Evolutionary conservation across 2,113 vertebrate species (phyloP).

Genomic region (Thryonomys swinderianus): DNA sequence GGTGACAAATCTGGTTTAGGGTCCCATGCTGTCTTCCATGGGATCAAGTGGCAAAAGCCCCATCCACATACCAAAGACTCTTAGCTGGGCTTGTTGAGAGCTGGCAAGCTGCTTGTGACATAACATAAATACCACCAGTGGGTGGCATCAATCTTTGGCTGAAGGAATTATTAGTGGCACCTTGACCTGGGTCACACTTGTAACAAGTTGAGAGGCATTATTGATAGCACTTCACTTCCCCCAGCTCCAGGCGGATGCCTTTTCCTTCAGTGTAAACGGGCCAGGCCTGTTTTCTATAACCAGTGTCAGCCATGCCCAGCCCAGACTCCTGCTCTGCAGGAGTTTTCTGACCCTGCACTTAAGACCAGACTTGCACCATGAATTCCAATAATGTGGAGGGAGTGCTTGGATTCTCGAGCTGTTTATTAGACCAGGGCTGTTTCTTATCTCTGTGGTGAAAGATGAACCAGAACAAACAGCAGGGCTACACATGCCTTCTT

Average conservation of each 20-base stretch:
- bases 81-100: neutral
- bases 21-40: neutral
- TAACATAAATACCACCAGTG: slow-evolving; percentile 31
- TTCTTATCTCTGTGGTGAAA: neutral
- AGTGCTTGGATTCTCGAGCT: neutral
- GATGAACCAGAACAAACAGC: neutral
- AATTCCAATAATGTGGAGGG: accelerated
- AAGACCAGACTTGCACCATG: accelerated
- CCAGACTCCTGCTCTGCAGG: neutral
- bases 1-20: neutral
- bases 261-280: slow-evolving; percentile 52
- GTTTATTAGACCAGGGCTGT: neutral
- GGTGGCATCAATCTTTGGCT: slow-evolving; percentile 52
- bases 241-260: neutral
- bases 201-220: slow-evolving; percentile 8
- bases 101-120: neutral
- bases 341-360: neutral
- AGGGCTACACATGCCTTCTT: neutral
- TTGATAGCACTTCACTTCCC: slow-evolving; percentile 39
- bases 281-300: neutral
- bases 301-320: accelerated
- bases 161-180: slow-evolving; percentile 36
- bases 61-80: neutral
- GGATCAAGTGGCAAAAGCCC: neutral
- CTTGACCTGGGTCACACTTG: slow-evolving; percentile 75